A percentile compares a stretch with the other conserved stretches of the same genome.
Conservation (phyloP, 92 coral and sea anemone genomes). For the Porites cylindrica region DNA sequence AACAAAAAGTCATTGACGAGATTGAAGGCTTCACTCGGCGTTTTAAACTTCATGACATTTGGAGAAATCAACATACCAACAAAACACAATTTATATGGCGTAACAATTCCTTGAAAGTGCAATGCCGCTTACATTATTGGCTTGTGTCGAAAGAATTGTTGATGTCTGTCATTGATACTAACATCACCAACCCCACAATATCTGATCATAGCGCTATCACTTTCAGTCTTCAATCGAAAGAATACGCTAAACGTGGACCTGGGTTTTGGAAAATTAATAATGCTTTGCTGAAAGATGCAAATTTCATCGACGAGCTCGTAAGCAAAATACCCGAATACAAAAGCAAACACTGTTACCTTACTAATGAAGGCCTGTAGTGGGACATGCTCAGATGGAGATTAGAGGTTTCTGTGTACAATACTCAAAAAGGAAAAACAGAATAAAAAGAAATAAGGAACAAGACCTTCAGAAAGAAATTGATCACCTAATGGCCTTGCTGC, state of each 20-base stretch:
- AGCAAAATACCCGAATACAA: background rate
- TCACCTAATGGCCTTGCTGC: too few species aligned
- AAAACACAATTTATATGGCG: background rate
- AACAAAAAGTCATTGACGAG: background rate
- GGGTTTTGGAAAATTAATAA: too few species aligned
- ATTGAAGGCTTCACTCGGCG: background rate
- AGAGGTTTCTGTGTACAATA: conserved; percentile 2
- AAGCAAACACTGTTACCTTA: background rate
- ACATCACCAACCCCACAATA: too few species aligned
- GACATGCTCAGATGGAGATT: background rate
- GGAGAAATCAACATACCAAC: conserved; percentile 6
- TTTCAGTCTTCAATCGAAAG: too few species aligned
- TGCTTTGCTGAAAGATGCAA: background rate
- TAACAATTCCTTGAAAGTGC: background rate
- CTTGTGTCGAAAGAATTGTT: background rate
- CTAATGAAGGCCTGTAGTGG: background rate
- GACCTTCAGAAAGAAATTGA: too few species aligned
- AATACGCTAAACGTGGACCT: too few species aligned
- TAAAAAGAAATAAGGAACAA: background rate
- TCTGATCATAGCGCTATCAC: too few species aligned
- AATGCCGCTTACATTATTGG: conserved; percentile 18
- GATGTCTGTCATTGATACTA: background rate
- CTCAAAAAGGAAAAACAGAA: background rate
- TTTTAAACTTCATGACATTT: background rate
- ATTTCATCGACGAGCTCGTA: background rate